A percentile compares a stretch with the other conserved stretches of the same genome.
Conservation (phyloP, 1,140 invertebrate species). For the Nautilus pompilius region DNA sequence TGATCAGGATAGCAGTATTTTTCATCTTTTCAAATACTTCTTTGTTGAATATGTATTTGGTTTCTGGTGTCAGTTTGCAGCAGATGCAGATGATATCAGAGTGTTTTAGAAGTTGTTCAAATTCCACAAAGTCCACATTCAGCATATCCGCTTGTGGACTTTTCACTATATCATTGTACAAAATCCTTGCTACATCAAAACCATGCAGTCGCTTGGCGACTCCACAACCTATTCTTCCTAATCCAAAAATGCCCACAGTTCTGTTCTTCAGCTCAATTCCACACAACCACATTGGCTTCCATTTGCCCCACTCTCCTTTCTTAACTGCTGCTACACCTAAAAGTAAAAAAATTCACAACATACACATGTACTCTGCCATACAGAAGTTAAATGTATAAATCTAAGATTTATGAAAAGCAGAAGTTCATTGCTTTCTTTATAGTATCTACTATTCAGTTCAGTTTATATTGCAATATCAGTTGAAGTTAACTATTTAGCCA, state of each 20-base stretch:
- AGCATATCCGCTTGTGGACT: conserved; percentile 60
- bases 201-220: conserved; percentile 66
- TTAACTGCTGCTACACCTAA: conserved; percentile 25
- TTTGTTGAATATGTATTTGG: conserved; percentile 31
- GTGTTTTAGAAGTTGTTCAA: conserved; percentile 34
- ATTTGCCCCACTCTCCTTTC: conserved; percentile 56
- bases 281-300: conserved; percentile 84
- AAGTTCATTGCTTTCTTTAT: too few species aligned
- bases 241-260: conserved; percentile 80
- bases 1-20: conserved; percentile 51
- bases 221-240: conserved; percentile 68
- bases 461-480: too few species aligned
- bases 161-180: conserved; percentile 69
- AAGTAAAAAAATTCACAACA: conserved; percentile 11
- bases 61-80: conserved; percentile 20
- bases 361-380: too few species aligned
- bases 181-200: conserved; percentile 66
- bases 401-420: too few species aligned
- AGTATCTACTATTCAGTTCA: too few species aligned
- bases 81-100: conserved; percentile 50
- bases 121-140: conserved; percentile 65
- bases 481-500: too few species aligned
- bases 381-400: too few species aligned
- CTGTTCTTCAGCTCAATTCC: conserved; percentile 72
- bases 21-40: conserved; percentile 48